These are phyloP conservation scores for Atta colombica DNA, from an alignment of 1,140 invertebrate genomes.

Conservation along the genomic window DNA sequence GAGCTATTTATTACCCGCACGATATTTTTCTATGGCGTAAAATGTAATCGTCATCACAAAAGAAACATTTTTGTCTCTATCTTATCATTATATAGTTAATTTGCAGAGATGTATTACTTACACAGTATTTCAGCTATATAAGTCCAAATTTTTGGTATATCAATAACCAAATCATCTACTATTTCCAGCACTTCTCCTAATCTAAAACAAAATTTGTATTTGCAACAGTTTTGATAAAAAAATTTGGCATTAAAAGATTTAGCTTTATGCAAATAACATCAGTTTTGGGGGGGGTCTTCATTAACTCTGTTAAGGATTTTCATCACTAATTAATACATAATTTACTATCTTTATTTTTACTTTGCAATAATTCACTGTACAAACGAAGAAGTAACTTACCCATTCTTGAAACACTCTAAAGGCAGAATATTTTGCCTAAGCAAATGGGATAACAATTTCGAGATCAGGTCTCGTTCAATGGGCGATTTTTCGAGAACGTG, in stretches of 20 bases:
- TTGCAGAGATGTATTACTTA: conserved; percentile 80
- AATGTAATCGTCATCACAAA: conserved; percentile 79
- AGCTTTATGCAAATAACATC: conserved; percentile 52
- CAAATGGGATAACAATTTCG: conserved; percentile 66
- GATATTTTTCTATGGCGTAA: conserved; percentile 77
- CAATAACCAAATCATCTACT: conserved; percentile 90
- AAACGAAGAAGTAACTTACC: conserved; percentile 59
- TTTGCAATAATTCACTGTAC: conserved; percentile 27
- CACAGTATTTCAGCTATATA: conserved; percentile 90
- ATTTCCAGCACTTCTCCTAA: conserved; percentile 87
- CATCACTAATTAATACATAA: conserved; percentile 69
- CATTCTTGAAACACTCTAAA: conserved; percentile 55
- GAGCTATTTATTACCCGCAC: conserved; percentile 82
- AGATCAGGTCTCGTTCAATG: conserved; percentile 61
- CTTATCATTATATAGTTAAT: background rate
- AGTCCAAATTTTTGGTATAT: conserved; percentile 92
- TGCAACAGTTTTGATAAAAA: conserved; percentile 47
- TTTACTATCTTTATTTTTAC: background rate
- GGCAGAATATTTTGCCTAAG: conserved; percentile 61
- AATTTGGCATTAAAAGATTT: background rate
- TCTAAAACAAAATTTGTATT: conserved; percentile 75
- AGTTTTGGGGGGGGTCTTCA: conserved; percentile 74
- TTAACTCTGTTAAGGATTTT: conserved; percentile 61
- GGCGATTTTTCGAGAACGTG: conserved; percentile 67
- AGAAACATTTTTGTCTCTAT: conserved; percentile 23